A percentile compares a stretch with the other conserved stretches of the same genome.
Conservation (phyloP, 2,888 invertebrate species). For the Apoda limacodes region DNA sequence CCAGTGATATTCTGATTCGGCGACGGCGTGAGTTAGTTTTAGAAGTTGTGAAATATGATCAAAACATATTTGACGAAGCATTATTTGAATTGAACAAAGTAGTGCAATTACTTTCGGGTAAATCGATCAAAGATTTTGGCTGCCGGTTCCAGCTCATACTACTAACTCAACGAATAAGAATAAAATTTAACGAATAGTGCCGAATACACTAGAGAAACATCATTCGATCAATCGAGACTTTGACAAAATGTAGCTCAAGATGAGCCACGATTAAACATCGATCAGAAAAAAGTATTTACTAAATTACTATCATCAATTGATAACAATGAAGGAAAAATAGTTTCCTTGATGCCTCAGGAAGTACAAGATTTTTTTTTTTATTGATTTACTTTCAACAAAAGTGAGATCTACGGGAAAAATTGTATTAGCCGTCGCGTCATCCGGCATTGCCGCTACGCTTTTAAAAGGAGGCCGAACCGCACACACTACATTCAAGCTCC, state of each 20-base stretch:
- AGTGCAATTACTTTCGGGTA: too few species aligned
- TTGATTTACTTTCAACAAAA: slow-evolving; percentile 17
- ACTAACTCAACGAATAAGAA: slow-evolving; percentile 23
- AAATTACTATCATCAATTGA: slow-evolving; percentile 17
- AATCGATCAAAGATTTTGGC: too few species aligned
- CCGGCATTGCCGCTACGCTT: slow-evolving; percentile 27
- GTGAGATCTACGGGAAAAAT: too few species aligned
- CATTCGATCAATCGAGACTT: slow-evolving; percentile 21
- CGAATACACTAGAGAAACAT: slow-evolving; percentile 22
- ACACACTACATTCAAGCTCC: slow-evolving; percentile 31
- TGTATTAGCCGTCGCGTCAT: slow-evolving; percentile 29
- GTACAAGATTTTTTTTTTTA: slow-evolving; percentile 18
- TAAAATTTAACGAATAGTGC: slow-evolving; percentile 23
- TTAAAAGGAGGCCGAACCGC: slow-evolving; percentile 34
- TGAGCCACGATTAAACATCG: slow-evolving; percentile 22
- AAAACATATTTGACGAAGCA: too few species aligned
- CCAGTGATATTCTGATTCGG: slow-evolving; percentile 18
- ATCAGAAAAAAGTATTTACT: slow-evolving; percentile 21
- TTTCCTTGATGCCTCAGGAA: slow-evolving; percentile 17
- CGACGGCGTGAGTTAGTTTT: slow-evolving; percentile 16
- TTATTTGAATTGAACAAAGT: too few species aligned
- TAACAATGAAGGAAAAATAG: slow-evolving; percentile 18
- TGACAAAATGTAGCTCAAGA: slow-evolving; percentile 22
- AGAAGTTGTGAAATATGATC: too few species aligned
- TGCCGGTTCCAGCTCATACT: slow-evolving; percentile 22